phyloP scores from a whole-genome alignment of 2,888 invertebrate species.

The Hyposoter dolosus region DNA sequence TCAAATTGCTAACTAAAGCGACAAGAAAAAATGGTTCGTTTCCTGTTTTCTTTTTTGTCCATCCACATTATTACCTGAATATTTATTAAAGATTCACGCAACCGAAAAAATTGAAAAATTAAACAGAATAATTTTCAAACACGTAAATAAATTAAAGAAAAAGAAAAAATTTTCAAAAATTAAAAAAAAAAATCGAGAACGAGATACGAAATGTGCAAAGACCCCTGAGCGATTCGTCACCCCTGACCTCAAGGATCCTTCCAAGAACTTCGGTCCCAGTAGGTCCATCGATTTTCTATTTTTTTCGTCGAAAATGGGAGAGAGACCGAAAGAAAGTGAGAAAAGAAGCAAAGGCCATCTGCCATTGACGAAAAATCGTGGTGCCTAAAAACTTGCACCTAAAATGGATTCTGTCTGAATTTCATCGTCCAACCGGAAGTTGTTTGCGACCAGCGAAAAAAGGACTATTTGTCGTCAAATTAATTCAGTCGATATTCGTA shows the following conservation, averaged over 20 bases:
- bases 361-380: constrained; percentile 32
- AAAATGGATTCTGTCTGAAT: not conserved
- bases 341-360: constrained; percentile 25
- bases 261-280: constrained; percentile 47
- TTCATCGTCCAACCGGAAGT: not conserved
- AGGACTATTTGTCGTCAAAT: not conserved
- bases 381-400: not conserved
- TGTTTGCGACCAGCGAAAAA: not conserved
- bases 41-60: not conserved
- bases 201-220: not conserved
- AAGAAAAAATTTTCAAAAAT: constrained; percentile 10
- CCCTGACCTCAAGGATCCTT: constrained; percentile 55
- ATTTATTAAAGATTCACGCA: not conserved
- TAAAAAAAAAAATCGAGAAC: not conserved
- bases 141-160: not conserved
- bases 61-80: not conserved
- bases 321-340: not conserved
- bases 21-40: not conserved
- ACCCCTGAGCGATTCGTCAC: constrained; percentile 40
- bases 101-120: not conserved
- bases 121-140: not conserved
- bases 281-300: constrained; percentile 26
- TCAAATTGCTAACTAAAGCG: not conserved
- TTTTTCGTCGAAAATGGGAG: not conserved
- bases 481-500: not conserved